phyloP scores from a whole-genome alignment of 2,797 vertebrate genomes.

The Micropoecilia bifurca region DNA sequence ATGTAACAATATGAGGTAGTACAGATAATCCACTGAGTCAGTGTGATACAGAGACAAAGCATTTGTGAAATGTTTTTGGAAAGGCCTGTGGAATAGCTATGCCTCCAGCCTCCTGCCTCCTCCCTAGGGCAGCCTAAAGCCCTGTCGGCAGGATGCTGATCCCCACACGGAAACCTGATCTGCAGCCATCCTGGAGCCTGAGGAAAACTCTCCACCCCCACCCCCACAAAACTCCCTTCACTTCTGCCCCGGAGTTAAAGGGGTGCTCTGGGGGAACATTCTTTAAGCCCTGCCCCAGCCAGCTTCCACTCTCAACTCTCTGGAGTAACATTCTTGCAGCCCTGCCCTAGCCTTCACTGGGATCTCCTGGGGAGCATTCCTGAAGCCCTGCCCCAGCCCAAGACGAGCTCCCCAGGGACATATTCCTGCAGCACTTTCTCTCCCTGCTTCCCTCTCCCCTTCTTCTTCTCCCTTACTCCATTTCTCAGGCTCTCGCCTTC shows the following conservation, averaged over 20 bases:
- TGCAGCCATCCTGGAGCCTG: conserved; percentile 83
- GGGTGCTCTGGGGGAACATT: conserved; percentile 82
- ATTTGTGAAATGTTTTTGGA: conserved; percentile 75
- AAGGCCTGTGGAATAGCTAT: conserved; percentile 73
- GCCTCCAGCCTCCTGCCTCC: conserved; percentile 76
- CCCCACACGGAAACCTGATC: conserved; percentile 85
- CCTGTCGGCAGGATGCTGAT: conserved; percentile 84
- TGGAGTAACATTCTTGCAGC: conserved; percentile 82
- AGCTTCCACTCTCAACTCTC: conserved; percentile 78
- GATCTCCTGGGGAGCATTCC: conserved; percentile 83
- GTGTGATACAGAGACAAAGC: conserved; percentile 69
- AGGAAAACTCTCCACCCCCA: conserved; percentile 66
- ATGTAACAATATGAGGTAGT: conserved; percentile 52
- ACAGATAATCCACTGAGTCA: conserved; percentile 53
- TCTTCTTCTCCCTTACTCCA: conserved; percentile 68
- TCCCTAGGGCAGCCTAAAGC: conserved; percentile 80
- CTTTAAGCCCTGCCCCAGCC: conserved; percentile 80
- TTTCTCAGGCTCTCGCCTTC: conserved; percentile 78
- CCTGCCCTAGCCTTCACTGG: conserved; percentile 81
- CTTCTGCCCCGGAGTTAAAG: conserved; percentile 77
- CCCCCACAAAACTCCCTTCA: conserved; percentile 68
- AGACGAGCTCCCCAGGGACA: conserved; percentile 80
- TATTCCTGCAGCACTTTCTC: conserved; percentile 83
- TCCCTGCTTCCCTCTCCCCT: conserved; percentile 53
- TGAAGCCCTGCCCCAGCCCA: conserved; percentile 84